Evolutionary conservation across 2,888 invertebrate species (phyloP), one percentile per base, ranked within the genome.

Genomic region (Elgonia sp.): DNA sequence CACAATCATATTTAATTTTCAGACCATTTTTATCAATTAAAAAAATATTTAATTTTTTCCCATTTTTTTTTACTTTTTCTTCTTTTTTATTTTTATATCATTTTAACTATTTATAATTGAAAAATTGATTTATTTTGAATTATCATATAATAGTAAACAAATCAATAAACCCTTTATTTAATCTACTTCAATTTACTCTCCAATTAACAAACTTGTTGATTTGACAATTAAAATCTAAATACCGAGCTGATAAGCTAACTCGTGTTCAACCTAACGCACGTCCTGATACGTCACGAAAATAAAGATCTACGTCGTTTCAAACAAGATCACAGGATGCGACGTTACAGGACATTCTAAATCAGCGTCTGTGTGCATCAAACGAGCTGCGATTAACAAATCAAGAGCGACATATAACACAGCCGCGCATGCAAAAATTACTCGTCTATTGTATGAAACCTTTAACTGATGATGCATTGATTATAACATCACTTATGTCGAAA

Each of bases 381-480:
- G 79, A 87, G 76, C 84, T 82, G 67, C 89, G 83, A 88, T 89
- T 89, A 89, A 85, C 80, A 88, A 90, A 89, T 89, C 88, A 89
- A 89, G 89, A 89, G 90, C 87, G 53, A 86, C 63, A 73, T 82
- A 85, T 89, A 86, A 76, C 82, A 84, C 79, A 84, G 16, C 37
- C 39, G 77, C 40, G 84, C 76, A 77, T 63, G 70, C 53, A 85
- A 73, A 85, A 85, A 91, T 90, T 91, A 88, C 83, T 81, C 90
- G 37, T 86, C 89, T 88, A 90, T 89, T 89, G 87, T 81, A 90
- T 90, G 88, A 90, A 90, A 89, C 86, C 87, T 72, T 80, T 63
- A 72, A 63, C 65, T 81, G 86, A 87, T 89, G 90, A 87, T 88
- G 65, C 83, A 90, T 88, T 88, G 89, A 92, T 91, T 90, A 91